These are phyloP conservation scores for Petrophora chlorosata DNA, from an alignment of 2,888 invertebrate genomes.

Conservation along the genomic window DNA sequence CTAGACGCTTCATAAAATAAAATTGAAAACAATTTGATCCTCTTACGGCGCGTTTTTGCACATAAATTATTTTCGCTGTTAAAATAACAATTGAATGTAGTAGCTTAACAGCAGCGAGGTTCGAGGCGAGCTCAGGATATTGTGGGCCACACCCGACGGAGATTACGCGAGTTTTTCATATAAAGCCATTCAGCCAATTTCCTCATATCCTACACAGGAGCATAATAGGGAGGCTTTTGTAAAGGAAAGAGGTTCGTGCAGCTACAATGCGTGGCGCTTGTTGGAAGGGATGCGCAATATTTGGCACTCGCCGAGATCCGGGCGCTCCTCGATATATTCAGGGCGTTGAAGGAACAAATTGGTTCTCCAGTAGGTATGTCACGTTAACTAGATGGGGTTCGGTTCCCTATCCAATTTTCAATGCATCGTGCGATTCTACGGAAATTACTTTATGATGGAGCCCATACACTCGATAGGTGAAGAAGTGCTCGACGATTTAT, in stretches of 20 bases:
- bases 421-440: slow-evolving; percentile 45
- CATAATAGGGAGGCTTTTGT: slow-evolving; percentile 81
- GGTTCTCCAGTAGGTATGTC: slow-evolving; percentile 49
- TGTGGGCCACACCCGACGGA: slow-evolving; percentile 70
- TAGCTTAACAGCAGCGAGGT: slow-evolving; percentile 53
- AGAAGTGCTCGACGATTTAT: slow-evolving; percentile 11
- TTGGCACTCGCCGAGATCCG: slow-evolving; percentile 60
- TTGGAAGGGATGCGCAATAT: slow-evolving; percentile 60
- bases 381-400: slow-evolving; percentile 50
- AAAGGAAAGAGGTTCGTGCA: slow-evolving; percentile 76
- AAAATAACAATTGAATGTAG: slow-evolving; percentile 59
- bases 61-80: slow-evolving; percentile 42
- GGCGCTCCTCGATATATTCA: slow-evolving; percentile 63
- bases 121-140: slow-evolving; percentile 71
- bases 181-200: slow-evolving; percentile 82
- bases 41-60: slow-evolving; percentile 15
- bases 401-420: slow-evolving; percentile 57
- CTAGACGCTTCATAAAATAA: slow-evolving; percentile 5
- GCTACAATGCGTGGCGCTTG: slow-evolving; percentile 73
- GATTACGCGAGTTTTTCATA: slow-evolving; percentile 81
- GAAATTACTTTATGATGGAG: slow-evolving; percentile 42
- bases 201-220: slow-evolving; percentile 79
- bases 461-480: slow-evolving; percentile 20
- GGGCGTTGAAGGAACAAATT: slow-evolving; percentile 63
- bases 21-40: slow-evolving; percentile 28